These are phyloP conservation scores for Thumatha senex DNA, from an alignment of 2,888 invertebrate genomes.

Conservation along the genomic window DNA sequence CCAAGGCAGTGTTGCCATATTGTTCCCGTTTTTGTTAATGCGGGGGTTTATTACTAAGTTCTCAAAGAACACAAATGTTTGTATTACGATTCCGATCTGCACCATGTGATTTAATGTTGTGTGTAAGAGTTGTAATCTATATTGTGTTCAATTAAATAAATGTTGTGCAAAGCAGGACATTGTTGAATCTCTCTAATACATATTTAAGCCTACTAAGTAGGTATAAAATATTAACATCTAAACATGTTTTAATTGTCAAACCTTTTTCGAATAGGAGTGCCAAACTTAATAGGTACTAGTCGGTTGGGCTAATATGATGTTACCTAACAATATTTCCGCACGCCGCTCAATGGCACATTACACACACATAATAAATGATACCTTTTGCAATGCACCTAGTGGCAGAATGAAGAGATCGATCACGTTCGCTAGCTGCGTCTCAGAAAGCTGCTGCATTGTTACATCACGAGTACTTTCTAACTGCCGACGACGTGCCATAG, in stretches of 20 bases:
- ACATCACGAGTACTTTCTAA: constrained; percentile 74
- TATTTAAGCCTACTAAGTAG: too few relatives aligned
- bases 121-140: too few relatives aligned
- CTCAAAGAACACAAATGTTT: too few relatives aligned
- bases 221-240: too few relatives aligned
- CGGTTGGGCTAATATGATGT: not conserved
- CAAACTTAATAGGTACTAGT: not conserved
- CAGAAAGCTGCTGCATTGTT: constrained; percentile 60
- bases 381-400: constrained; percentile 42
- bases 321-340: not conserved
- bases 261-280: not conserved
- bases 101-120: too few relatives aligned
- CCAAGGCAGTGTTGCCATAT: too few relatives aligned
- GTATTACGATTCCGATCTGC: too few relatives aligned
- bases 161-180: too few relatives aligned
- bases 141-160: too few relatives aligned
- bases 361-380: constrained; percentile 25
- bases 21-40: too few relatives aligned
- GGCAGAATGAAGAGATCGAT: constrained; percentile 55
- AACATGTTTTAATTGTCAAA: not conserved
- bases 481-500: constrained; percentile 58
- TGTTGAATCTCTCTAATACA: too few relatives aligned
- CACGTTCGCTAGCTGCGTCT: constrained; percentile 50
- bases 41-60: too few relatives aligned
- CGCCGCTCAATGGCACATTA: constrained; percentile 2